Conservation (phyloP, 2,888 invertebrate species). For the Gryllus longicercus region DNA sequence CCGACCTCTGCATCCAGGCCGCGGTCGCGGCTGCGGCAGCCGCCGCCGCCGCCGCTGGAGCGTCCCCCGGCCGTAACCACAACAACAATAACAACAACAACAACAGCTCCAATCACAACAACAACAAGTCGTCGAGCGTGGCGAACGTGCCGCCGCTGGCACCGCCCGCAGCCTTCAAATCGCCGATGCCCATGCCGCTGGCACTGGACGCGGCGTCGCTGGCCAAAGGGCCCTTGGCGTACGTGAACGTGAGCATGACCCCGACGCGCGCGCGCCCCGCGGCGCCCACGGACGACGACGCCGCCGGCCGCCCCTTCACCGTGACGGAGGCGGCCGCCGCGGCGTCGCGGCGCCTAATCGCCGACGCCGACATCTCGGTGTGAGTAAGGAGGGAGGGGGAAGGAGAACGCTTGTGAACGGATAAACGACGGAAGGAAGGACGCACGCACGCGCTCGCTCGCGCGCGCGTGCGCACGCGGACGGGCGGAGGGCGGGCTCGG, state of each 20-base stretch:
- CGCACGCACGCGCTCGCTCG: not conserved
- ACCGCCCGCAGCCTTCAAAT: not conserved
- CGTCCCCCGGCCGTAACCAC: conserved; percentile 22
- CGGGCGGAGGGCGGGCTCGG: not conserved
- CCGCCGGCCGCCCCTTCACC: conserved; percentile 34
- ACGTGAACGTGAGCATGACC: conserved; percentile 34
- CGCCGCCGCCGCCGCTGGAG: conserved; percentile 23
- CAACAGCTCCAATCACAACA: conserved; percentile 33
- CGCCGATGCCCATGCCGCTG: conserved; percentile 44
- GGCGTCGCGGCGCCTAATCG: not conserved
- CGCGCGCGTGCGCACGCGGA: not conserved
- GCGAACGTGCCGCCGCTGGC: not conserved
- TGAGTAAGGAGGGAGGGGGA: not conserved
- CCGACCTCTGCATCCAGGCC: conserved; percentile 17
- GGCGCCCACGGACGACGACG: conserved; percentile 29
- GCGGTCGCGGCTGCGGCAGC: conserved; percentile 20
- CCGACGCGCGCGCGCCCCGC: conserved; percentile 22
- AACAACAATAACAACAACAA: conserved; percentile 18
- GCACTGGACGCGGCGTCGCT: conserved; percentile 48
- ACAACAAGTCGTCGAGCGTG: conserved; percentile 18
- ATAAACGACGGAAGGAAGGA: not conserved
- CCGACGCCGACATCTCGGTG: conserved; percentile 1
- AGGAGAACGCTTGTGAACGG: not conserved
- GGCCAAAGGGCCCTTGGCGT: conserved; percentile 33
- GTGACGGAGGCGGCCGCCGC: conserved; percentile 11